phyloP scores from a whole-genome alignment of 2,113 vertebrate genomes.

The Cinclus mexicanus region DNA sequence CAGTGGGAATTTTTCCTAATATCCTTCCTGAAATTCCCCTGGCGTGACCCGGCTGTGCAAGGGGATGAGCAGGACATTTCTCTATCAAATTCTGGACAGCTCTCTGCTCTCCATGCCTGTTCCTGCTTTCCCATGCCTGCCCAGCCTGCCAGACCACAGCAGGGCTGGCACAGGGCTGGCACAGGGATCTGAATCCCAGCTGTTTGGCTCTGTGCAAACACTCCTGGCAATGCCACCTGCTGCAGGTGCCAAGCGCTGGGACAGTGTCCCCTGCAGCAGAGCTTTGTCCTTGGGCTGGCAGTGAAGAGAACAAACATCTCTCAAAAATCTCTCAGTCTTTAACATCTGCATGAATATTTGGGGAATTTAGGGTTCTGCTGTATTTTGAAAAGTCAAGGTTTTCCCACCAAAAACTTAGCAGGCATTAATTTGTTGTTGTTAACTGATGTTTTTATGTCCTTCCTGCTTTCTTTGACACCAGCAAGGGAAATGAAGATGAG shows the following conservation, averaged over 20 bases:
- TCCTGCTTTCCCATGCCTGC: background rate
- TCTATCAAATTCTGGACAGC: background rate
- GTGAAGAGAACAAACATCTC: background rate
- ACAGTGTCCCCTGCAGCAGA: background rate
- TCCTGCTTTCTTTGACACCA: background rate
- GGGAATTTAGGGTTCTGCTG: background rate
- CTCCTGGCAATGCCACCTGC: background rate
- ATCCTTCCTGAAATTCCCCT: background rate
- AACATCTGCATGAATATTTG: background rate
- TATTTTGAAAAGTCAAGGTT: background rate
- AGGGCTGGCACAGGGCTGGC: background rate
- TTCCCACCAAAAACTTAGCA: background rate
- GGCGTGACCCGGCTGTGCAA: background rate
- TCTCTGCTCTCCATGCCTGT: fast-evolving
- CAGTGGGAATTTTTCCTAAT: background rate
- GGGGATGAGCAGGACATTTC: fast-evolving
- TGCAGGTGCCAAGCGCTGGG: background rate
- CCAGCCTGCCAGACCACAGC: fast-evolving
- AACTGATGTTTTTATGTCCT: background rate
- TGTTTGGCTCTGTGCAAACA: background rate
- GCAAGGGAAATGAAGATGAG: background rate
- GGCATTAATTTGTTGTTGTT: background rate
- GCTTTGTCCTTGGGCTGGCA: background rate
- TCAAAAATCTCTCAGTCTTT: background rate
- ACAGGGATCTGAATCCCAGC: background rate